A percentile compares a stretch with the other conserved stretches of the same genome.
Evolutionary conservation across 92 coral and sea anemone genomes (phyloP).

Genomic region (Siderastrea radians): DNA sequence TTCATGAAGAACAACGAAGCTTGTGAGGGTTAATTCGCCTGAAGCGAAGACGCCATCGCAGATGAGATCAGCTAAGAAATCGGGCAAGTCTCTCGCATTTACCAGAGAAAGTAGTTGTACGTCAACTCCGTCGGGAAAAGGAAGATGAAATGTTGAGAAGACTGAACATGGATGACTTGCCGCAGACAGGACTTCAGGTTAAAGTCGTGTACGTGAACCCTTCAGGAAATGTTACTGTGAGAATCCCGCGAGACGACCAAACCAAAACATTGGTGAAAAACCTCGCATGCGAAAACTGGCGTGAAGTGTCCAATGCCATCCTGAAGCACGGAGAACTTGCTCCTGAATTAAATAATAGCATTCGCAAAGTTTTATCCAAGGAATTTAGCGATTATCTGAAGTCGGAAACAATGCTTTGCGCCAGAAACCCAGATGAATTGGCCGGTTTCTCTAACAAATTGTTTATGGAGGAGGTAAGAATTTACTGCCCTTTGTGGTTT

Average conservation of each 20-base stretch:
- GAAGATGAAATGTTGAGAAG: not conserved
- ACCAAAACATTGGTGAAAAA: conserved; percentile 45
- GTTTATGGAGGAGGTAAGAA: too few relatives aligned
- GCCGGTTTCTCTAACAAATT: too few relatives aligned
- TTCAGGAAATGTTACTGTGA: conserved; percentile 36
- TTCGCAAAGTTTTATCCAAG: too few relatives aligned
- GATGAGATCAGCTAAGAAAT: not conserved
- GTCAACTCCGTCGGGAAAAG: not conserved
- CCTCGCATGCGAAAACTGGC: conserved; percentile 44
- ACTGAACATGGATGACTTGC: conserved; percentile 12
- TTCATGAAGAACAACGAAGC: not conserved
- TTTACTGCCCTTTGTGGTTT: too few relatives aligned
- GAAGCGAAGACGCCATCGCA: not conserved
- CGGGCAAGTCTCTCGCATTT: conserved; percentile 20
- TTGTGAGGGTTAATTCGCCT: conserved; percentile 6
- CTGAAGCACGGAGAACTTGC: too few relatives aligned
- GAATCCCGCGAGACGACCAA: conserved; percentile 56
- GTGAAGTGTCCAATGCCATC: conserved; percentile 41
- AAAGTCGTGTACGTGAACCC: conserved; percentile 38
- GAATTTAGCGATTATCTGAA: too few relatives aligned
- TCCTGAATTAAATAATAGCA: too few relatives aligned
- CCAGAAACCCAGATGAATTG: too few relatives aligned
- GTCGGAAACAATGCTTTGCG: too few relatives aligned
- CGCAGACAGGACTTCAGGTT: conserved; percentile 1
- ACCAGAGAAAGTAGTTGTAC: not conserved